A percentile compares a stretch with the other conserved stretches of the same genome.
These are phyloP conservation scores for Pasiphila rectangulata DNA, from an alignment of 2,888 invertebrate genomes.

Conservation along the genomic window DNA sequence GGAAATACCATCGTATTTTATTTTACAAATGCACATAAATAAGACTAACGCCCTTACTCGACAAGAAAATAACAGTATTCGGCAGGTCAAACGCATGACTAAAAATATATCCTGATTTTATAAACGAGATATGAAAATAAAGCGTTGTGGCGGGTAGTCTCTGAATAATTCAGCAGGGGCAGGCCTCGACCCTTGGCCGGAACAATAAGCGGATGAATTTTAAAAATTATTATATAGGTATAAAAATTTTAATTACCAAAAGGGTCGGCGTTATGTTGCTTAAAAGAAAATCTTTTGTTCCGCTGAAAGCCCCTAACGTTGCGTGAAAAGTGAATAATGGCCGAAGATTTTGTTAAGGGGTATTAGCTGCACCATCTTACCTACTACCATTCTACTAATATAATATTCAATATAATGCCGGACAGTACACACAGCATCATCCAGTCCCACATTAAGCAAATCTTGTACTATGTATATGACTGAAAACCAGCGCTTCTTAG, in stretches of 20 bases:
- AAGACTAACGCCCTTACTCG: no score
- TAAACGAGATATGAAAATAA: conserved; percentile 59
- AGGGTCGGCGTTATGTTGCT: conserved; percentile 40
- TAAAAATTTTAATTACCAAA: conserved; percentile 60
- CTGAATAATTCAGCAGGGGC: conserved; percentile 58
- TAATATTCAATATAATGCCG: not conserved
- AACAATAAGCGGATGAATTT: conserved; percentile 61
- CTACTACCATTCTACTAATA: not conserved
- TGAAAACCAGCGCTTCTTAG: no score
- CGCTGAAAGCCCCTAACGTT: conserved; percentile 33
- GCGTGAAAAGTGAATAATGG: conserved; percentile 33
- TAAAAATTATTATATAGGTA: conserved; percentile 30
- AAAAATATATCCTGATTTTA: conserved; percentile 11
- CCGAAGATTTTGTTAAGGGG: not conserved
- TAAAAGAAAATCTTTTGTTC: conserved; percentile 45
- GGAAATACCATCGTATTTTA: no score
- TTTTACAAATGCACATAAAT: no score
- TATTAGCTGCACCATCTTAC: not conserved
- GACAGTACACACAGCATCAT: no score
- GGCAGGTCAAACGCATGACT: not conserved
- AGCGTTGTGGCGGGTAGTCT: conserved; percentile 54
- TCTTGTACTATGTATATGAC: no score
- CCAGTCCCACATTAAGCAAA: no score
- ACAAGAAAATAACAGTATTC: no score
- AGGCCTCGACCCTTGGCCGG: conserved; percentile 47